Conservation (phyloP, 2,797 vertebrate species). For the Chiloscyllium punctatum region DNA sequence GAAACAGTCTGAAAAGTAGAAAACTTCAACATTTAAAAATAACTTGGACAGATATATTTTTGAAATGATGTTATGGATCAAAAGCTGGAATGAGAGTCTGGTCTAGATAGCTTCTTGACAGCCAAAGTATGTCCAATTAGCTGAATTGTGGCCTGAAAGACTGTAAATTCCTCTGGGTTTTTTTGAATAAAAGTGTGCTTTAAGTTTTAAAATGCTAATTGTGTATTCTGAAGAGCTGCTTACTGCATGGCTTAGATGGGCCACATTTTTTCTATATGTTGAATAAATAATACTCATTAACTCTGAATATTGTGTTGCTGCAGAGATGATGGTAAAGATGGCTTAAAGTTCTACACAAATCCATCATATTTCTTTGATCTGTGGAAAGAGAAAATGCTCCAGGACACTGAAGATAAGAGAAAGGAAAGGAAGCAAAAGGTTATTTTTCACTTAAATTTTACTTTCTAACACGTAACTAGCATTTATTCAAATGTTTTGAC, state of each 20-base stretch:
- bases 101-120: background rate
- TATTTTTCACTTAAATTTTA: slow-evolving; percentile 4
- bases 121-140: background rate
- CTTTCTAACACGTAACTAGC: slow-evolving; percentile 35
- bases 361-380: slow-evolving; percentile 97
- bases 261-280: background rate
- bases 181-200: background rate
- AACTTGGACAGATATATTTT: too few relatives aligned
- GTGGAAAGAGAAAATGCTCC: slow-evolving; percentile 97
- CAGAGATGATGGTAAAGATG: slow-evolving; percentile 94
- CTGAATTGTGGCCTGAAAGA: background rate
- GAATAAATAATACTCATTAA: background rate
- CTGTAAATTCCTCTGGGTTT: background rate
- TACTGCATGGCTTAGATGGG: background rate
- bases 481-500: slow-evolving; percentile 36
- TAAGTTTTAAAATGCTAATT: background rate
- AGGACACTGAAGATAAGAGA: slow-evolving; percentile 94
- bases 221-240: background rate
- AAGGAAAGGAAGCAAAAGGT: slow-evolving; percentile 97
- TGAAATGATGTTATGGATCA: too few relatives aligned
- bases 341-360: slow-evolving; percentile 95
- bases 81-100: background rate
- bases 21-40: too few relatives aligned
- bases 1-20: too few relatives aligned
- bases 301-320: slow-evolving; percentile 40